A percentile compares a stretch with the other conserved stretches of the same genome.
phyloP scores from a whole-genome alignment of 2,113 vertebrate species.

The Coptodon rendalli region DNA sequence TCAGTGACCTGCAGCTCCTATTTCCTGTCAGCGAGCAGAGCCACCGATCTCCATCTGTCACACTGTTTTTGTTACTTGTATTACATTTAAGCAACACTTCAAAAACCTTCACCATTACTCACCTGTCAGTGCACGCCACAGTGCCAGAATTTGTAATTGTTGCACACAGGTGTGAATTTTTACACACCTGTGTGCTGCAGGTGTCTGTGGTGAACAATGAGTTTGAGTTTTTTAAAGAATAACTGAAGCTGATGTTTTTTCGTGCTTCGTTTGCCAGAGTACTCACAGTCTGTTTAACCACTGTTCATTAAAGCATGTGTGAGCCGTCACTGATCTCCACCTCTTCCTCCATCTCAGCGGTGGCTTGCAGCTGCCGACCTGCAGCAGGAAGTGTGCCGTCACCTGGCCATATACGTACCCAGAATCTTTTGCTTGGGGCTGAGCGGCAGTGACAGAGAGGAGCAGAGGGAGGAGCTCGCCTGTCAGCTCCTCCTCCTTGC shows the following conservation, averaged over 20 bases:
- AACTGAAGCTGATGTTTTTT: background rate
- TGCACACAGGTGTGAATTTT: background rate
- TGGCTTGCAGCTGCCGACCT: constrained; percentile 87
- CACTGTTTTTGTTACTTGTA: background rate
- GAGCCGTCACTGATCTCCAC: background rate
- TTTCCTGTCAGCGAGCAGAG: background rate
- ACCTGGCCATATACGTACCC: constrained; percentile 87
- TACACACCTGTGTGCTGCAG: background rate
- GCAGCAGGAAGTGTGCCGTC: constrained; percentile 83
- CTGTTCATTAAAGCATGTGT: background rate
- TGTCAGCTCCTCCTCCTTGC: constrained; percentile 84
- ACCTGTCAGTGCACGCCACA: background rate
- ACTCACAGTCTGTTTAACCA: background rate
- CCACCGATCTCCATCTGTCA: background rate
- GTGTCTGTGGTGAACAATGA: background rate
- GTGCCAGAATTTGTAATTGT: background rate
- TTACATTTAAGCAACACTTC: background rate
- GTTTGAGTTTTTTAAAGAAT: background rate
- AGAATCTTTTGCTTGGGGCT: constrained; percentile 89
- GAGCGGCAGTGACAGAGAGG: constrained; percentile 63
- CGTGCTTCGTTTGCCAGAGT: background rate
- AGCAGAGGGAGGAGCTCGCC: constrained; percentile 82
- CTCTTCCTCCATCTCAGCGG: constrained; percentile 69
- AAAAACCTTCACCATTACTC: background rate
- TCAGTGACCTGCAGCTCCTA: background rate